A percentile compares a stretch with the other conserved stretches of the same genome.
These are phyloP conservation scores for Eospalax fontanierii DNA, from an alignment of 2,797 vertebrate species.

Conservation along the genomic window DNA sequence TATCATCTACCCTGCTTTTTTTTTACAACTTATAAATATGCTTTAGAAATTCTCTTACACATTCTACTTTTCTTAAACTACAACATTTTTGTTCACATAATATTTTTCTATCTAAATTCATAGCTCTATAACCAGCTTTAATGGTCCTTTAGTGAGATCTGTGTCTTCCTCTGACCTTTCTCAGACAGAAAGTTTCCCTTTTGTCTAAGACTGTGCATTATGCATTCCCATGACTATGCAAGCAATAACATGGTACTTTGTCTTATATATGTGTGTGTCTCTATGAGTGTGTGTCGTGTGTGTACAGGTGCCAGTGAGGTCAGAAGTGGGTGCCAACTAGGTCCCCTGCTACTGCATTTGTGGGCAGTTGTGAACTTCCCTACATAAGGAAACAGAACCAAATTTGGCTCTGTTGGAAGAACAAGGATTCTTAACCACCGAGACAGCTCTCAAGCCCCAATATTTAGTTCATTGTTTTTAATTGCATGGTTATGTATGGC, in stretches of 20 bases:
- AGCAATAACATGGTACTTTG: background rate
- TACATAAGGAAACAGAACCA: too few species aligned
- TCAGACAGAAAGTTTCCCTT: background rate
- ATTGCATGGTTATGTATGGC: too few species aligned
- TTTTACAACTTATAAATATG: background rate
- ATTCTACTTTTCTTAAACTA: background rate
- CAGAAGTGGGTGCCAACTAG: too few species aligned
- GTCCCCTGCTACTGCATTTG: too few species aligned
- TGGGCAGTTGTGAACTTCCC: too few species aligned
- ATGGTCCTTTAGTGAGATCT: background rate
- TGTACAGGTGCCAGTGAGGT: too few species aligned
- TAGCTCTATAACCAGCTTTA: slow-evolving; percentile 9
- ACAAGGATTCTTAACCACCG: too few species aligned
- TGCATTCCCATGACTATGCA: background rate
- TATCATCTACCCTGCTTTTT: background rate
- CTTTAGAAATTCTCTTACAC: background rate
- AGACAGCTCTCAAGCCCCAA: too few species aligned
- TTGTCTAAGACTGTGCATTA: background rate
- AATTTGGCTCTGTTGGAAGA: too few species aligned
- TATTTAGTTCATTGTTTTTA: too few species aligned
- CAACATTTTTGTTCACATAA: background rate
- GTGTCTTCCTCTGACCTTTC: background rate
- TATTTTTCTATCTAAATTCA: background rate
- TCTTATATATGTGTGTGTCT: too few species aligned
- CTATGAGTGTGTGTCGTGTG: too few species aligned